These are phyloP conservation scores for Falcunculus frontatus DNA, from an alignment of 2,113 vertebrate genomes.

Conservation along the genomic window DNA sequence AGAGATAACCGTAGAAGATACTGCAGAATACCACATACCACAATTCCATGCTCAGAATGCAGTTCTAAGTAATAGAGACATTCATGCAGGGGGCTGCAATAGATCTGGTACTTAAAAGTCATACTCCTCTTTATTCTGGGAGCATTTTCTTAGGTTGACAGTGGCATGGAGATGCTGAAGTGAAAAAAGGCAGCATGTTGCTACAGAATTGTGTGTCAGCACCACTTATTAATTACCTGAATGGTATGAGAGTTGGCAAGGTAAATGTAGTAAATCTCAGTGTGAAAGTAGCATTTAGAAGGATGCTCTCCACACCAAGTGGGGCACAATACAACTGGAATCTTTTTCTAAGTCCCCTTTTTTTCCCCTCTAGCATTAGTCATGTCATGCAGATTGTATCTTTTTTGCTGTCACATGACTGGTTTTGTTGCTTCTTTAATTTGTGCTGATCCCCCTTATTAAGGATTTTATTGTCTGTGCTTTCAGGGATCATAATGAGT, in stretches of 20 bases:
- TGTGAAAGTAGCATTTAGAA: background rate
- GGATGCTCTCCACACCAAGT: background rate
- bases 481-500: background rate
- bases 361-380: background rate
- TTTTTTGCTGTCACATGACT: background rate
- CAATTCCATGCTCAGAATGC: background rate
- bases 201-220: background rate
- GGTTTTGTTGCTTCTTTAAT: background rate
- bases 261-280: background rate
- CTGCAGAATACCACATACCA: background rate
- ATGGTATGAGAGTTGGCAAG: background rate
- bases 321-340: background rate
- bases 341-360: background rate
- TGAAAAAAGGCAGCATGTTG: background rate
- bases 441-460: background rate
- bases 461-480: conserved; percentile 12
- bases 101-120: background rate
- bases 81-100: background rate
- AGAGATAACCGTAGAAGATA: background rate
- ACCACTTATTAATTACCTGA: background rate
- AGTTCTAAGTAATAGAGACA: background rate
- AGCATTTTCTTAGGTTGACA: background rate
- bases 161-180: background rate
- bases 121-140: background rate
- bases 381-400: background rate